Conservation (phyloP, 2,888 invertebrate species). For the Eupithecia abbreviata region DNA sequence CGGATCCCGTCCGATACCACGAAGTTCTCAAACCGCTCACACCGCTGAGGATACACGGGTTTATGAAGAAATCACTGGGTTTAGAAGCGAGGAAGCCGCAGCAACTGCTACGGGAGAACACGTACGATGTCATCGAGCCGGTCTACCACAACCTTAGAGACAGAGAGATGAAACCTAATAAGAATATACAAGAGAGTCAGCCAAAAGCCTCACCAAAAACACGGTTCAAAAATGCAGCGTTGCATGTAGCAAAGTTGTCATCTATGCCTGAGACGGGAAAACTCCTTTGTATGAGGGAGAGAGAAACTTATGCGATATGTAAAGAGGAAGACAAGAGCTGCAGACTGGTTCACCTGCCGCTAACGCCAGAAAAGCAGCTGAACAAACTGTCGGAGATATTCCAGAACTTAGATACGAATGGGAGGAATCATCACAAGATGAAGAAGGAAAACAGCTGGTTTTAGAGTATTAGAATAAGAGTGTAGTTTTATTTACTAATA, state of each 20-base stretch:
- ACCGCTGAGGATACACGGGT: constrained; percentile 68
- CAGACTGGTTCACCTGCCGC: constrained; percentile 63
- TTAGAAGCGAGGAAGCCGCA: constrained; percentile 64
- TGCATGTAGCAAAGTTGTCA: constrained; percentile 70
- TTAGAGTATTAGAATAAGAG: constrained; percentile 54
- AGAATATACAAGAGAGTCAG: constrained; percentile 32
- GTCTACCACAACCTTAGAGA: constrained; percentile 65
- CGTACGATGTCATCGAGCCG: constrained; percentile 77
- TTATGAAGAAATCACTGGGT: constrained; percentile 61
- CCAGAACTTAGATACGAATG: constrained; percentile 73
- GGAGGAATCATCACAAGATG: constrained; percentile 69
- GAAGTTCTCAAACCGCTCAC: constrained; percentile 75
- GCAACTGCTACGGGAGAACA: constrained; percentile 74
- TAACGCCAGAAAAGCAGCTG: constrained; percentile 67
- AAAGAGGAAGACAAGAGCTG: constrained; percentile 58
- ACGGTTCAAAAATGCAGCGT: constrained; percentile 75
- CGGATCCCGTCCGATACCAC: constrained; percentile 59
- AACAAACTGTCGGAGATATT: constrained; percentile 76
- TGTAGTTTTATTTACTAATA: constrained; percentile 45
- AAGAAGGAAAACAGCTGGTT: constrained; percentile 82
- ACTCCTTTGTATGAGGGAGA: constrained; percentile 70
- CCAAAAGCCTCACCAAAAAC: constrained; percentile 68
- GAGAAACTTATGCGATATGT: constrained; percentile 62
- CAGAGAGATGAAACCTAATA: constrained; percentile 42
- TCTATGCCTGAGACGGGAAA: constrained; percentile 76